Evolutionary conservation across 2,888 invertebrate genomes (phyloP), one percentile per base, ranked within the genome.

Genomic region (Stramonita haemastoma): DNA sequence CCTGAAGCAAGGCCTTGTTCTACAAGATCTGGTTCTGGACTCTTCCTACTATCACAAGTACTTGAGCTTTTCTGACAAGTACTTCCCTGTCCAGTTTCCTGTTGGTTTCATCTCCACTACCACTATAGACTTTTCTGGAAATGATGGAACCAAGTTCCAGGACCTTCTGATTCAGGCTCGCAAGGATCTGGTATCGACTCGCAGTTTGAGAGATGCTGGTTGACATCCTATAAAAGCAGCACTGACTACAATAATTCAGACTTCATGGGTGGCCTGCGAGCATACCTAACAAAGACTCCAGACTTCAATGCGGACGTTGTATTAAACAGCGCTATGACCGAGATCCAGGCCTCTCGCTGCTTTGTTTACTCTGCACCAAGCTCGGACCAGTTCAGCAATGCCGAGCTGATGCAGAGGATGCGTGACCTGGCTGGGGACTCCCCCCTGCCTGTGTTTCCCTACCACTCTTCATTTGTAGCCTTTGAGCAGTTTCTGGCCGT

Each of bases 281-380:
- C 83, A 57, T 87, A 90, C 22, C 90, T 92, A 73, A 56, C 89
- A n/a, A 34, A 87, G 26, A 29, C 60, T 19, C 90, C 92, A 29
- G 66, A 88, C 5, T 90, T 90, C 57, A 6, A 86, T 15, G 91
- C 90, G n/a, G 92, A 92, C 89, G 89, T 92, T 4, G 91, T 91
- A 29, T 89, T 17, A 90, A 60, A 97, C n/a, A n/a, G n/a, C n/a
- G n/a, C 97, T 87, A n/a, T 97, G 97, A 98, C 56, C 94, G 97
- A 87, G 97, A 97, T 99, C 56, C 94, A 97, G 6, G 98, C 98
- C 0, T 98, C 98, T 85, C 60, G 92, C 34, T 92, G 92, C 26
- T 89, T 90, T 29, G 86, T 90, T 2, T 79, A 89, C 57, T 90
- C 92, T 15, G 97, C 98, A 2, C 98, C 98, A 94, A 98, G 99